Evolutionary conservation across 2,888 invertebrate species (phyloP).

Genomic region (Tipula lateralis): DNA sequence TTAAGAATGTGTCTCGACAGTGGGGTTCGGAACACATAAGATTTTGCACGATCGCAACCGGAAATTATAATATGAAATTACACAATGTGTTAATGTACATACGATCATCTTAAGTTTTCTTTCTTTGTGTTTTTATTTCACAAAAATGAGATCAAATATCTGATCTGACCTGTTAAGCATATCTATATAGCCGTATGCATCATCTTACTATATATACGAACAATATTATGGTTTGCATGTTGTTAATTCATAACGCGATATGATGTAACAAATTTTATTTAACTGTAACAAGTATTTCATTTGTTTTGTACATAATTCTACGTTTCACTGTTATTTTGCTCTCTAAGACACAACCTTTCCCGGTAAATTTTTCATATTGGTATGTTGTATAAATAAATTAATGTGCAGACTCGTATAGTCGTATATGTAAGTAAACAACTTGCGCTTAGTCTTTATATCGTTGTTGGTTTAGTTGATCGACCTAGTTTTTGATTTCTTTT

Average conservation of each 20-base stretch:
- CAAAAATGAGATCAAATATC: not conserved
- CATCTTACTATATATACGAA: not conserved
- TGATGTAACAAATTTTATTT: not conserved
- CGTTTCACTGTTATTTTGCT: not conserved
- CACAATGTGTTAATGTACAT: not conserved
- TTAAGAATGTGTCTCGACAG: not conserved
- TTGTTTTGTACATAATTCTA: not conserved
- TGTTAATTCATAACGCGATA: not conserved
- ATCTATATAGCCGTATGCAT: not conserved
- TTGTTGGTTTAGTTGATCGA: not conserved
- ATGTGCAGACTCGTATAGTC: not conserved
- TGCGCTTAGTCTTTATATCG: not conserved
- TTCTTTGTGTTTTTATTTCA: not conserved
- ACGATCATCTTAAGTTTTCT: not conserved
- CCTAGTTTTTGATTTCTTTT: constrained; percentile 11
- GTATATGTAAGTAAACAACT: not conserved
- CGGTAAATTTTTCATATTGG: not conserved
- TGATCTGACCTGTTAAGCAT: constrained; percentile 11
- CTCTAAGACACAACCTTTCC: constrained; percentile 11
- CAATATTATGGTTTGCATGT: not conserved
- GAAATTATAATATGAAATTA: not conserved
- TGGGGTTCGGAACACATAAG: not conserved
- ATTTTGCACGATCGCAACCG: not conserved
- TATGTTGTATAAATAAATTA: not conserved
- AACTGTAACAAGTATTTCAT: constrained; percentile 24